Percentiles rank a stretch among this genome's conserved stretches.
Evolutionary conservation across 1,140 invertebrate genomes (phyloP).

Genomic region (Trichoplusia ni): DNA sequence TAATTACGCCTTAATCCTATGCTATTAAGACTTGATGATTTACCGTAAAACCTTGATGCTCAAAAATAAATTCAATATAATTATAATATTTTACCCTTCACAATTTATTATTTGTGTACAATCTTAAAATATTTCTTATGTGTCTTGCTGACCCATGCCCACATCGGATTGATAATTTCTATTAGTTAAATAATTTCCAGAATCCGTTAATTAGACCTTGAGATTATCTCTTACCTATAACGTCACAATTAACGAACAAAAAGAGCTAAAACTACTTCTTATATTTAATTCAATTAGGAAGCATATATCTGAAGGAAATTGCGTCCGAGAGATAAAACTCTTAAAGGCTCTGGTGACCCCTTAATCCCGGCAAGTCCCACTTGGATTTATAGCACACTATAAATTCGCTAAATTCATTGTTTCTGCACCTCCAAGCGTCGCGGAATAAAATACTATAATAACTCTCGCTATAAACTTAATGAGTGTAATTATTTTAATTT

Average conservation of each 20-base stretch:
- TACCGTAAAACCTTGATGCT: too few species aligned
- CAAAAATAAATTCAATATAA: too few species aligned
- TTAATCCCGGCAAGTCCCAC: conserved; percentile 5
- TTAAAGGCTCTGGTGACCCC: conserved; percentile 14
- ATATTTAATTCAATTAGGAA: conserved; percentile 11
- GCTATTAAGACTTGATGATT: too few species aligned
- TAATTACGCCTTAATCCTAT: too few species aligned
- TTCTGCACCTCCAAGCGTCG: not conserved
- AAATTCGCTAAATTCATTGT: conserved; percentile 22
- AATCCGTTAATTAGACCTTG: not conserved
- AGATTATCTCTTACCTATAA: not conserved
- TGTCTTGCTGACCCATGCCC: too few species aligned
- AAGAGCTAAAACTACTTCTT: not conserved
- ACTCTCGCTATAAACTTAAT: not conserved
- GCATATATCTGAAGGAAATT: conserved; percentile 14
- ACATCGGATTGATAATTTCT: too few species aligned
- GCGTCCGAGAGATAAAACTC: conserved; percentile 3
- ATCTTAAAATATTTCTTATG: too few species aligned
- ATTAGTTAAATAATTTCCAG: too few species aligned
- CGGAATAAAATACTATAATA: not conserved
- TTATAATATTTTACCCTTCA: too few species aligned
- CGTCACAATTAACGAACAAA: not conserved
- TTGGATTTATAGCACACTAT: conserved; percentile 29
- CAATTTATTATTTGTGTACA: too few species aligned
- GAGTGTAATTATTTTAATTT: not conserved